Evolutionary conservation across 1,140 invertebrate species (phyloP).

Genomic region (Chrysomallon squamiferum): DNA sequence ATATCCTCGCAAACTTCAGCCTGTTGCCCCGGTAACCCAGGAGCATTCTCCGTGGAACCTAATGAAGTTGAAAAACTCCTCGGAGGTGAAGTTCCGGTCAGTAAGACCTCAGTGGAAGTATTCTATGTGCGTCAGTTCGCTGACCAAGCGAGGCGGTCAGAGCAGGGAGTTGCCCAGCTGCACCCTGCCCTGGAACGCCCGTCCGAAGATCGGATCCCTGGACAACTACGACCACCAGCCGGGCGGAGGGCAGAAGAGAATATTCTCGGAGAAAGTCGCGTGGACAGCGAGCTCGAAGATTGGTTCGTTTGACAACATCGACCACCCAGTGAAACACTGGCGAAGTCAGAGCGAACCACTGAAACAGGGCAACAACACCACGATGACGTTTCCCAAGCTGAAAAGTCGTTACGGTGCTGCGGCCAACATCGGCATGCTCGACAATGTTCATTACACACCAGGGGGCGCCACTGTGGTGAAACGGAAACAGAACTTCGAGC

Average conservation of each 20-base stretch:
- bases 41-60: neutral
- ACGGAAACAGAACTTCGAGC: slow-evolving; percentile 63
- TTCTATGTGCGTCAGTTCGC: neutral
- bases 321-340: slow-evolving; percentile 67
- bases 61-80: slow-evolving; percentile 2
- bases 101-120: slow-evolving; percentile 37
- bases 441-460: slow-evolving; percentile 30
- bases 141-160: neutral
- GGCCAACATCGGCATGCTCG: slow-evolving; percentile 19
- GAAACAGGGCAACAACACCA: neutral
- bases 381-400: slow-evolving; percentile 16
- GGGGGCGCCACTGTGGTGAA: slow-evolving; percentile 24
- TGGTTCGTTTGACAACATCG: slow-evolving; percentile 87
- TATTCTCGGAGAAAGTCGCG: slow-evolving; percentile 78
- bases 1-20: slow-evolving; percentile 4
- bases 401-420: slow-evolving; percentile 33
- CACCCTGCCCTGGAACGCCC: slow-evolving; percentile 24
- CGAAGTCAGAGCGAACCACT: slow-evolving; percentile 18
- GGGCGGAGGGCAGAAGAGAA: slow-evolving; percentile 39
- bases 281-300: slow-evolving; percentile 81
- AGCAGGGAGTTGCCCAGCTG: slow-evolving; percentile 12
- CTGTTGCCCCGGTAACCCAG: slow-evolving; percentile 2
- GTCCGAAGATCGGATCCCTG: slow-evolving; percentile 46
- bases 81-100: slow-evolving; percentile 20
- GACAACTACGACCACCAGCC: slow-evolving; percentile 43